Conservation (phyloP, 2,888 invertebrate species). For the Leptura quadrifasciata region DNA sequence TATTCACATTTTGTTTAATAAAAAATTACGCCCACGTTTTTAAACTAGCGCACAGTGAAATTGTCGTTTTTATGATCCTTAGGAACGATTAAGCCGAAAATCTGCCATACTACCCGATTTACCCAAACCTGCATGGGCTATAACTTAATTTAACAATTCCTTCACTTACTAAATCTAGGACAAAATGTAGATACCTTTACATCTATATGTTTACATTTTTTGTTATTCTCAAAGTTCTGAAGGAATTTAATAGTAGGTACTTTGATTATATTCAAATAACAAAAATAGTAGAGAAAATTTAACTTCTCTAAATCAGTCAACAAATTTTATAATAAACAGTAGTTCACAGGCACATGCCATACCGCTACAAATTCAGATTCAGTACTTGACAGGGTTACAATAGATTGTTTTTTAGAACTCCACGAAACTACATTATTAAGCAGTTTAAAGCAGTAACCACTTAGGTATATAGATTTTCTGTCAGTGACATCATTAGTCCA, state of each 20-base stretch:
- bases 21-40: too few relatives aligned
- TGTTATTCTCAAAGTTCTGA: slow-evolving; percentile 8
- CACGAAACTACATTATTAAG: slow-evolving; percentile 10
- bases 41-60: too few relatives aligned
- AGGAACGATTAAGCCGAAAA: too few relatives aligned
- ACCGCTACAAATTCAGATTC: slow-evolving; percentile 19
- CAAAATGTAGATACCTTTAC: slow-evolving; percentile 8
- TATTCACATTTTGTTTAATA: too few relatives aligned
- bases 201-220: slow-evolving; percentile 11
- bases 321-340: neutral
- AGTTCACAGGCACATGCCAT: slow-evolving; percentile 8
- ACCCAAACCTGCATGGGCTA: too few relatives aligned
- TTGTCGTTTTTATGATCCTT: too few relatives aligned
- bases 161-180: neutral
- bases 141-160: neutral
- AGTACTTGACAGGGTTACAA: slow-evolving; percentile 17
- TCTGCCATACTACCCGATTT: too few relatives aligned
- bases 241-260: neutral
- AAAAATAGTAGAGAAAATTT: neutral
- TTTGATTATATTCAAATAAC: too few relatives aligned
- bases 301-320: neutral
- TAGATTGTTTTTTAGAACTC: slow-evolving; percentile 14
- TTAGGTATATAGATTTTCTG: slow-evolving; percentile 45
- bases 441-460: slow-evolving; percentile 39
- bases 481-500: slow-evolving; percentile 48